Percentiles rank a stretch among this genome's conserved stretches.
Evolutionary conservation across 2,113 vertebrate species (phyloP).

Genomic region (Phoenicopterus ruber): DNA sequence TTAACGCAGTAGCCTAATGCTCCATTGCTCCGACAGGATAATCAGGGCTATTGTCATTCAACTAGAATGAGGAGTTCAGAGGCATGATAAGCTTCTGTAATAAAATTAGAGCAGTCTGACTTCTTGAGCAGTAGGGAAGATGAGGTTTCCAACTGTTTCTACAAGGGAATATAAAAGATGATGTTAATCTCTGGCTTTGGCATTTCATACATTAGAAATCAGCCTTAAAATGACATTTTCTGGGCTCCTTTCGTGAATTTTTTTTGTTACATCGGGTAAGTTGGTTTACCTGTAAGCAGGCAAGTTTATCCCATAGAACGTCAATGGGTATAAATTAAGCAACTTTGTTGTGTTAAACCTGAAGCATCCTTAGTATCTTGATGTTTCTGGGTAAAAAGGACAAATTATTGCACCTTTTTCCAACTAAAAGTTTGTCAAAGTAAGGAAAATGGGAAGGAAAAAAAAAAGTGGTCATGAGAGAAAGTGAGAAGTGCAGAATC

Average conservation of each 20-base stretch:
- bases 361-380: not conserved
- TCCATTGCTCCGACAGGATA: not conserved
- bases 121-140: slow-evolving; percentile 8
- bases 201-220: not conserved
- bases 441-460: not conserved
- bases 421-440: not conserved
- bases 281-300: not conserved
- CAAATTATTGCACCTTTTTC: not conserved
- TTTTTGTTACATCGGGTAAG: not conserved
- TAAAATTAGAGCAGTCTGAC: not conserved
- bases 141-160: slow-evolving; percentile 32
- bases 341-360: not conserved
- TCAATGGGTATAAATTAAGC: not conserved
- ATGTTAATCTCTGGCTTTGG: not conserved
- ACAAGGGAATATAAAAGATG: not conserved
- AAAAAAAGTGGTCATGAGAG: not conserved
- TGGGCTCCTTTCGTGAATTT: not conserved
- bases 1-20: not conserved
- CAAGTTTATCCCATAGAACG: not conserved
- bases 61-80: not conserved
- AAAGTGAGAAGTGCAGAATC: not conserved
- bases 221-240: not conserved
- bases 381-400: not conserved
- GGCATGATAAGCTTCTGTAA: not conserved
- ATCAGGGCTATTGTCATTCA: not conserved